Base-by-base conservation (phyloP, 2,888 invertebrate genomes). In the Campoplex capitator region DNA sequence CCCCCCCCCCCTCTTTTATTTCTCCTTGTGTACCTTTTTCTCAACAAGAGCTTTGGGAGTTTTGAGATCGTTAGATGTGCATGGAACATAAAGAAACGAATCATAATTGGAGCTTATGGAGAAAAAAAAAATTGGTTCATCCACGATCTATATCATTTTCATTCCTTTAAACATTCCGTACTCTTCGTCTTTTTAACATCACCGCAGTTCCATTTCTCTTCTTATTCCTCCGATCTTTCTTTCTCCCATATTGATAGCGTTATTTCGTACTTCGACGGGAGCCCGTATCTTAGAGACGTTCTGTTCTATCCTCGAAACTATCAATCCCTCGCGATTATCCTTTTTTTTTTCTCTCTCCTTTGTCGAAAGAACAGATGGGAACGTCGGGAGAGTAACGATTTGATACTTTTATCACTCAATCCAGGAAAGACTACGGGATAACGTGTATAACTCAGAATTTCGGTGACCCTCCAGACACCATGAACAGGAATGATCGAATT, bases 241-340 rank as follows among this genome's bases (percentile, higher is more conserved):
- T 23, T 42, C 58, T 70, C 67, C 67, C 68, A 83, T 90, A 90
- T 89, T 88, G 89, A 90, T 90, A 79, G 89, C 88, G 89, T 91
- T 89, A 88, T 90, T 90, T 87, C 85, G 65, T 58, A n/a, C 73
- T 71, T 45, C 79, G 75, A 86, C 76, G 71, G 45, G 56, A 73
- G 71, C 86, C 80, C 83, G 86, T 83, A 83, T 83, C 71, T 83
- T 79, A 67, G 38, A 75, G 58, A 71, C 71, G 76, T 83, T 58
- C 48, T 54, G 56, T 23, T 71, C 62, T 56, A 67, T 73, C 80
- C 67, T 80, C 71, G 48, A 76, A 67, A 70, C 75, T 74, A 74
- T 54, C 62, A 23, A 83, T 80, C 76, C 58, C 73, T 79, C 56
- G 51, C 74, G 65, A 75, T 82, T 68, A 77, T 75, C 35, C 71